Percentiles rank a stretch among this genome's conserved stretches.
phyloP scores from a whole-genome alignment of 2,797 vertebrate species.

The Tragopan temminckii region DNA sequence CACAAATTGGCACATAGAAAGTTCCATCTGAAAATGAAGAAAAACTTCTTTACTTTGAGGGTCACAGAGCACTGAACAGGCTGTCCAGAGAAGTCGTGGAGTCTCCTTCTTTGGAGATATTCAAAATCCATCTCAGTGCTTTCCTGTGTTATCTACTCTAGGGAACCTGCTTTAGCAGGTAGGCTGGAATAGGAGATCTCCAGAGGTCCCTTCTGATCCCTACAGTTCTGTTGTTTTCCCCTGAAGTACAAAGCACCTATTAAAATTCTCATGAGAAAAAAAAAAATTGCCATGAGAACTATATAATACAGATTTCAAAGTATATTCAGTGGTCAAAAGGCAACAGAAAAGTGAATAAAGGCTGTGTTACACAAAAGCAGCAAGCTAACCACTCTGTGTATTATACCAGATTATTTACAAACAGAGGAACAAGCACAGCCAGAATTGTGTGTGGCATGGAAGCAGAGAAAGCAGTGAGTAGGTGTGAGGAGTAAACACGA shows the following conservation, averaged over 20 bases:
- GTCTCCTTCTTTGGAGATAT: not conserved
- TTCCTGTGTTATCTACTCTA: not conserved
- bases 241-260: not conserved
- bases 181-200: not conserved
- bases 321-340: not conserved
- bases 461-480: constrained; percentile 4
- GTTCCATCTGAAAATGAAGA: no score
- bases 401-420: constrained; percentile 19
- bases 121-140: not conserved
- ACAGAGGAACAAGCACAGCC: not conserved
- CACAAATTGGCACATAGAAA: not conserved
- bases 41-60: not conserved
- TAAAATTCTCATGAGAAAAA: not conserved
- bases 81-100: not conserved
- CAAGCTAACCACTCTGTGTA: not conserved
- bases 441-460: not conserved
- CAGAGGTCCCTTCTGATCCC: not conserved
- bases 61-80: not conserved
- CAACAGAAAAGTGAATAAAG: not conserved
- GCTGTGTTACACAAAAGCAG: not conserved
- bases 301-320: not conserved
- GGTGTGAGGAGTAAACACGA: constrained; percentile 36
- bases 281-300: not conserved
- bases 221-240: not conserved
- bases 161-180: not conserved